Evolutionary conservation across 2,888 invertebrate genomes (phyloP).

Genomic region (Limnephilus rhombicus): DNA sequence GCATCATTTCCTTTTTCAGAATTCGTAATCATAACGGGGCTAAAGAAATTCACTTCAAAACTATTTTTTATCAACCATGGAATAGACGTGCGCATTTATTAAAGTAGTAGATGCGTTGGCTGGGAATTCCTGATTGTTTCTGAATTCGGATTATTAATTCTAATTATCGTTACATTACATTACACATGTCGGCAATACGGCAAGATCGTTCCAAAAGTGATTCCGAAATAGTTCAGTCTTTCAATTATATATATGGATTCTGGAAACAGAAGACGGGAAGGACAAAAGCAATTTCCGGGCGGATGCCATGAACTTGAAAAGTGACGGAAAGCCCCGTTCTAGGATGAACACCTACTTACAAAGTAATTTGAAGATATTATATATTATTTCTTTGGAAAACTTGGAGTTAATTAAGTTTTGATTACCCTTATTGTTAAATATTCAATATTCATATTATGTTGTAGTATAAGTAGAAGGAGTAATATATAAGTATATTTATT

Average conservation of each 20-base stretch:
- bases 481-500: too few species aligned
- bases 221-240: background rate
- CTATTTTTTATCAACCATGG: background rate
- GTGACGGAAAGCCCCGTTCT: background rate
- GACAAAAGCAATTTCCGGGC: background rate
- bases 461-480: too few species aligned
- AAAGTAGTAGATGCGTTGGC: background rate
- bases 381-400: background rate
- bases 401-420: background rate
- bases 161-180: background rate
- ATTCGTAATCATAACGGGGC: too few species aligned
- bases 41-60: background rate
- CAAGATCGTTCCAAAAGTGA: background rate
- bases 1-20: too few species aligned
- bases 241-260: background rate
- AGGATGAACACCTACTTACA: background rate
- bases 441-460: too few species aligned
- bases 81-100: background rate
- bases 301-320: slow-evolving; percentile 1
- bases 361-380: background rate
- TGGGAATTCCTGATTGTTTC: background rate
- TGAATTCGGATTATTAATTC: background rate
- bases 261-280: background rate
- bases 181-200: background rate
- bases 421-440: background rate